phyloP scores from a whole-genome alignment of 2,888 invertebrate species.

The Drosophila quinaria region DNA sequence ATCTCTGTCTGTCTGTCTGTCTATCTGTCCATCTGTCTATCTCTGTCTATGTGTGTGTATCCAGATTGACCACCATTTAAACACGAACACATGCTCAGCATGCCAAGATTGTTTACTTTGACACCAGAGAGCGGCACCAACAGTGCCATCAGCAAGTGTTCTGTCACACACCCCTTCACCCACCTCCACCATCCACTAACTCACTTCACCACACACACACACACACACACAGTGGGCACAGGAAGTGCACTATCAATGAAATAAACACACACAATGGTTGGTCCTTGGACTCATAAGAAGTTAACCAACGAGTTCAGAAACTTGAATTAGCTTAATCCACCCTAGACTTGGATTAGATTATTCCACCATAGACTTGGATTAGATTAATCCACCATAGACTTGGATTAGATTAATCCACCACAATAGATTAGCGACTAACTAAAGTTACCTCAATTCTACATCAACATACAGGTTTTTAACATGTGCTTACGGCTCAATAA shows the following conservation, averaged over 20 bases:
- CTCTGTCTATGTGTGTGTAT: constrained; percentile 15
- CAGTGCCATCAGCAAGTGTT: constrained; percentile 6
- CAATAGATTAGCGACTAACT: not conserved
- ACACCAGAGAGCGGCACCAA: constrained; percentile 41
- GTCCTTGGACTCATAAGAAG: not conserved
- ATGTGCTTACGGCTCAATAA: not conserved
- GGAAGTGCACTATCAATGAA: constrained; percentile 20
- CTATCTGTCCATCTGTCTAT: not conserved
- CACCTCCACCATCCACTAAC: not conserved
- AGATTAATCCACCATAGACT: not conserved
- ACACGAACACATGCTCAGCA: constrained; percentile 47
- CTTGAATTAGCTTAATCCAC: constrained; percentile 1
- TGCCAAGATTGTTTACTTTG: constrained; percentile 61
- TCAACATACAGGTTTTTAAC: not conserved
- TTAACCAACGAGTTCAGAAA: not conserved
- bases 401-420: not conserved
- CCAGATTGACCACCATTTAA: constrained; percentile 51
- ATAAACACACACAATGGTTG: constrained; percentile 12
- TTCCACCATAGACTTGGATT: not conserved
- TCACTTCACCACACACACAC: not conserved
- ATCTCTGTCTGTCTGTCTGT: not conserved
- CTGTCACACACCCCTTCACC: not conserved
- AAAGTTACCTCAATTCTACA: not conserved
- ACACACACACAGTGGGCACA: not conserved
- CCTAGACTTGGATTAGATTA: not conserved